Evolutionary conservation across 2,797 vertebrate species (phyloP), one percentile per base, ranked within the genome.

Genomic region (Microctenopoma steveboyesi): DNA sequence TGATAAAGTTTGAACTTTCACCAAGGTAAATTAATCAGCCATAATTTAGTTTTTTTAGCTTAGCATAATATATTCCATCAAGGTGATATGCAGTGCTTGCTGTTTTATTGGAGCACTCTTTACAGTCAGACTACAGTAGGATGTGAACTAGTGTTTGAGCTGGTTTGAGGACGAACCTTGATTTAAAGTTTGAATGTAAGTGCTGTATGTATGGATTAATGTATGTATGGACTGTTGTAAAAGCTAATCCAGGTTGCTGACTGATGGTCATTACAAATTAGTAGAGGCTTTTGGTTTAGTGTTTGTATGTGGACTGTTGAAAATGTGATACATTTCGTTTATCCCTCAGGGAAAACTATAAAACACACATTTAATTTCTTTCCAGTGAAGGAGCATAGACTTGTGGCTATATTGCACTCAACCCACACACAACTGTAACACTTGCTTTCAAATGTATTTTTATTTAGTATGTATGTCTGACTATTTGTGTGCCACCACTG

Each of bases 111-210:
- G 28, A 56, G 11, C 15, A 14, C 43, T 42, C 39, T 39, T 63
- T 30, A 30, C 42, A 64, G 52, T 61, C 4, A 30, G 18, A 33
- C 14, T 33, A 48, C 5, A 48, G 33, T 22, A 40, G 15, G 7
- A 58, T 25, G 18, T 49, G 13, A 48, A 40, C 33, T 30, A 62
- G 37, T 55, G 27, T 9, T 60, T 22, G 16, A 37, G 12, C 22
- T 22, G 22, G 22, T 22, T 22, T 22, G n/a, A 43, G 49, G 45
- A 45, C 13, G 33, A 35, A 33, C 25, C 16, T 60, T 54, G 54
- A 64, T 37, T 64, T 50, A 22, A 49, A 40, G 45, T 15, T 49
- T 53, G 11, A 30, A 55, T 46, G 25, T 60, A 51, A 68, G 42
- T 75, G 16, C 9, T 33, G 35, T 42, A 61, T 69, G 61, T 63